A percentile compares a stretch with the other conserved stretches of the same genome.
These are phyloP conservation scores for Athene noctua DNA, from an alignment of 2,113 vertebrate genomes.

Conservation along the genomic window DNA sequence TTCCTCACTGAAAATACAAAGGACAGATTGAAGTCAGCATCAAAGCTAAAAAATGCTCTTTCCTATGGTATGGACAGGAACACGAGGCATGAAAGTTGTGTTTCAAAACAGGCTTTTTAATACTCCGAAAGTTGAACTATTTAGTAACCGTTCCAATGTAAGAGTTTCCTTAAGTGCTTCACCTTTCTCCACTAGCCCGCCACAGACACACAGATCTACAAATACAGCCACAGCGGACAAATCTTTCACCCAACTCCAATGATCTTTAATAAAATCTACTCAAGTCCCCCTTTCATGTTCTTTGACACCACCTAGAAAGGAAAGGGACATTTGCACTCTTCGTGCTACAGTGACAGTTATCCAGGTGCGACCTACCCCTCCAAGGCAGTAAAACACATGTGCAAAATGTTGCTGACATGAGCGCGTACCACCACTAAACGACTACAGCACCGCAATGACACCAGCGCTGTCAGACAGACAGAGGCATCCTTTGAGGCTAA, in stretches of 20 bases:
- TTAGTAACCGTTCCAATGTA: neutral
- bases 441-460: neutral
- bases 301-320: neutral
- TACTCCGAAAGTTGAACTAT: neutral
- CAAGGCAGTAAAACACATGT: neutral
- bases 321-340: too few relatives aligned
- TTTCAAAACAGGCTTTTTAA: neutral
- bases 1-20: constrained; percentile 29
- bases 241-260: neutral
- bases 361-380: neutral
- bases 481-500: neutral
- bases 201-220: neutral
- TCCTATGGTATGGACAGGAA: neutral
- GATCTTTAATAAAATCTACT: neutral
- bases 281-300: neutral
- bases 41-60: neutral
- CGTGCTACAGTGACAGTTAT: neutral
- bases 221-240: neutral
- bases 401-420: neutral
- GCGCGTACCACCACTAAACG: neutral
- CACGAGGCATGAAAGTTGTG: neutral
- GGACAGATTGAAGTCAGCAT: neutral
- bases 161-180: neutral
- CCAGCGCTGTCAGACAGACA: neutral
- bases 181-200: neutral